A percentile compares a stretch with the other conserved stretches of the same genome.
These are phyloP conservation scores for Achroia grisella DNA, from an alignment of 1,140 invertebrate genomes.

Conservation along the genomic window DNA sequence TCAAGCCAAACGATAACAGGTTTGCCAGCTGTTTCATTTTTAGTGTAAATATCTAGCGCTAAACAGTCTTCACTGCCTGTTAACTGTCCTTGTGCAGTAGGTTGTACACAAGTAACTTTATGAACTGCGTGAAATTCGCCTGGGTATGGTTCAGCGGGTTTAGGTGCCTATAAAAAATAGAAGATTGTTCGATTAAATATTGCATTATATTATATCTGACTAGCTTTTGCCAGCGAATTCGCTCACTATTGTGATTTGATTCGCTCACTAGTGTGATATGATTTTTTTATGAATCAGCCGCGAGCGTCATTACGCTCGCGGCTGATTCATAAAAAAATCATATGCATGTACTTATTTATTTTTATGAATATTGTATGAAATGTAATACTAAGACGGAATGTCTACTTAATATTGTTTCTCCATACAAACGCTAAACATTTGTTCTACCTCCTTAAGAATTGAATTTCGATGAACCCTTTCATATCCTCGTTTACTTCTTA, in stretches of 20 bases:
- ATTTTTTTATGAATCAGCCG: no score
- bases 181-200: conserved; percentile 6
- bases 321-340: no score
- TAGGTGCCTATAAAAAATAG: conserved; percentile 41
- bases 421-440: no score
- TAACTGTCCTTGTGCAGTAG: conserved; percentile 25
- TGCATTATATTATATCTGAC: background rate
- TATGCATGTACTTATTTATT: no score
- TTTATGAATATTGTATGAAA: no score
- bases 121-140: conserved; percentile 35
- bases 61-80: conserved; percentile 55
- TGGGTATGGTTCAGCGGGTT: conserved; percentile 30
- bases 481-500: no score
- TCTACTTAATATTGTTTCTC: no score
- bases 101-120: conserved; percentile 46
- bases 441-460: no score
- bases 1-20: conserved; percentile 55
- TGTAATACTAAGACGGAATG: no score
- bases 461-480: no score
- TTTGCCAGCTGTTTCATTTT: conserved; percentile 32
- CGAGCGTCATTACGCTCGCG: no score
- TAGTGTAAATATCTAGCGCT: conserved; percentile 41
- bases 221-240: background rate
- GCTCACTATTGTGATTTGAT: background rate
- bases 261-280: no score